Percentiles rank a stretch among this genome's conserved stretches.
Conservation (phyloP, 2,113 vertebrate species). For the Lathamus discolor region DNA sequence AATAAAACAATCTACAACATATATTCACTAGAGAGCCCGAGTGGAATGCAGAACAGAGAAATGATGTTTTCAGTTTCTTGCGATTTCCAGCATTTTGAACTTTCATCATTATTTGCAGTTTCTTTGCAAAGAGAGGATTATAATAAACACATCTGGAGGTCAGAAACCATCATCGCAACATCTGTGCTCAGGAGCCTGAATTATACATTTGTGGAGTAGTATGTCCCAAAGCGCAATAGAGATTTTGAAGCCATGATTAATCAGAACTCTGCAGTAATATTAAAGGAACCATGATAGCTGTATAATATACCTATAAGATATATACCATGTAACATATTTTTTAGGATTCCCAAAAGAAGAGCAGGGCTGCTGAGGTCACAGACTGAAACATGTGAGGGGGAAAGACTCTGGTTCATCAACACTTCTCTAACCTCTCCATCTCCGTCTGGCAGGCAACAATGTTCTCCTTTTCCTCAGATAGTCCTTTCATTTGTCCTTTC, state of each 20-base stretch:
- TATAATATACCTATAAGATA: neutral
- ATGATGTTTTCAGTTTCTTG: neutral
- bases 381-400: neutral
- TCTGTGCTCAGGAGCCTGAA: neutral
- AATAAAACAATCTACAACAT: slow-evolving; percentile 46
- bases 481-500: neutral
- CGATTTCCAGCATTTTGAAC: slow-evolving; percentile 20
- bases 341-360: neutral
- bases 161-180: neutral
- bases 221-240: neutral
- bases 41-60: slow-evolving; percentile 36
- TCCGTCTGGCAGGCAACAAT: neutral
- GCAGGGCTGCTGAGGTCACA: neutral
- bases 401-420: neutral
- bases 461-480: neutral
- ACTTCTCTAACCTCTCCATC: neutral
- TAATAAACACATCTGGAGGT: slow-evolving; percentile 24
- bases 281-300: neutral
- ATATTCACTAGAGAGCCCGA: slow-evolving; percentile 15
- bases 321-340: neutral
- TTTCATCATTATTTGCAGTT: slow-evolving; percentile 1
- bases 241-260: neutral
- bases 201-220: neutral
- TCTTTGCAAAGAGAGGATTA: neutral
- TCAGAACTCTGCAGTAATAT: neutral